Evolutionary conservation across 2,797 vertebrate genomes (phyloP), one percentile per base, ranked within the genome.

Genomic region (Falco columbarius): DNA sequence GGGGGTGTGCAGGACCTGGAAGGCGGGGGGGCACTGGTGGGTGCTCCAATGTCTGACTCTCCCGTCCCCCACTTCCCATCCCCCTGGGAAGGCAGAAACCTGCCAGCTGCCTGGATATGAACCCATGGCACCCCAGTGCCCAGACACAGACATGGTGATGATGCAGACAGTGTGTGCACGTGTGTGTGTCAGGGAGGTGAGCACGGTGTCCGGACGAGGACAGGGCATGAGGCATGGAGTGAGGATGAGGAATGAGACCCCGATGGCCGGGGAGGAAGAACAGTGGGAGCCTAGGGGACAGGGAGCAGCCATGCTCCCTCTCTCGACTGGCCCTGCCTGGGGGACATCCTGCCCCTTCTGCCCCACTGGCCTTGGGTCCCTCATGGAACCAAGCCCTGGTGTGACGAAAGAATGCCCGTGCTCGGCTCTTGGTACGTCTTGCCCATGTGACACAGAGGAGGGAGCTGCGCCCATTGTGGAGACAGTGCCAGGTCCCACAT

Each of bases 111-210:
- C 75, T 81, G 92, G 59, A 62, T 82, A 75, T 66, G 47, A 91
- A 63, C 81, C 91, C 89, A 75, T 12, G 70, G 76, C 95, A 93
- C 85, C 89, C 90, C 93, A 47, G 95, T 95, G 96, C 86, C 96
- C 97, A 96, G 93, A 97, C 97, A 97, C 79, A 97, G 95, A 97
- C 96, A 97, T 42, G 93, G 97, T 62, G 89, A 97, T 93, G 96
- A 95, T 96, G 96, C 95, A 97, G 97, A 97, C 79, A 76, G 97
- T 96, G 93, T 95, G 95, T 97, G 97, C 96, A 94, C 9, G 91
- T 96, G 96, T 97, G 95, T 0, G 6, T 81, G 82, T 65, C 44
- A 62, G 93, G 85, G 92, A 96, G 94, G 96, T 86, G 97, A 96
- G 92, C 90, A 89, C 7, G 11, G 93, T 7, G 3, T 81, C 93